Base-by-base conservation (phyloP, 1,140 invertebrate species). In the Mamestra configurata region DNA sequence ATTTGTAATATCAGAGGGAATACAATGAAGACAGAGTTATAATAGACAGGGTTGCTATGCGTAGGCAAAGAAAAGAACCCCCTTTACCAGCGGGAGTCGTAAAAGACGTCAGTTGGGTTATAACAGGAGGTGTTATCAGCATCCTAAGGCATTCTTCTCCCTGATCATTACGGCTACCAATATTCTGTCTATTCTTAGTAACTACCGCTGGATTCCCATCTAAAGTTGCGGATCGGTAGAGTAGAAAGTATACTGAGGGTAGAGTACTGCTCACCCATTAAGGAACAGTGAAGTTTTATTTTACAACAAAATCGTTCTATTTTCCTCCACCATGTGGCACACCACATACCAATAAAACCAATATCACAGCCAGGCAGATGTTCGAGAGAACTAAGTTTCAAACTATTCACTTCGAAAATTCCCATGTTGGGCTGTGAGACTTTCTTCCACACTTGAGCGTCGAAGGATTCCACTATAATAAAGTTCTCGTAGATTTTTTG, bases 401-500 rank as follows among this genome's bases (percentile, higher is more conserved):
- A 77, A 46, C 43, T 53, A 68, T 37, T 64, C 18, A 53, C 61
- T 76, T 59, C 55, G 40, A 43, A 59, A 71, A 71, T 79, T 71
- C 66, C 53, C 49, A 78, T 79, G 64, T 57, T 24, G 20, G 31
- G 20, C 71, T 57, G 79, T 78, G 80, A 78, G 80, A 57, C 83
- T 88, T 84, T 77, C 71, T 68, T 59, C 75, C 64, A 59, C 77
- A 75, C 75, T 83, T 77, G 66, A 88, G 82, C 79, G 37, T 24
- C 64, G 18, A 84, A 85, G 86, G 84, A 89, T 89, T 87, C 82
- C 86, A 80, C 76, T 84, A 88, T 89, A 88, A 89, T 87, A 88
- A 91, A 91, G 84, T 88, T 88, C 83, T 82, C 82, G 79, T 81
- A 85, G 83, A 83, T 86, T 92, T 91, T 88, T 80, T 81, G 89